Percentiles rank a stretch among this genome's conserved stretches.
These are phyloP conservation scores for Pogonognathellus flavescens DNA, from an alignment of 1,140 invertebrate species.

Conservation along the genomic window DNA sequence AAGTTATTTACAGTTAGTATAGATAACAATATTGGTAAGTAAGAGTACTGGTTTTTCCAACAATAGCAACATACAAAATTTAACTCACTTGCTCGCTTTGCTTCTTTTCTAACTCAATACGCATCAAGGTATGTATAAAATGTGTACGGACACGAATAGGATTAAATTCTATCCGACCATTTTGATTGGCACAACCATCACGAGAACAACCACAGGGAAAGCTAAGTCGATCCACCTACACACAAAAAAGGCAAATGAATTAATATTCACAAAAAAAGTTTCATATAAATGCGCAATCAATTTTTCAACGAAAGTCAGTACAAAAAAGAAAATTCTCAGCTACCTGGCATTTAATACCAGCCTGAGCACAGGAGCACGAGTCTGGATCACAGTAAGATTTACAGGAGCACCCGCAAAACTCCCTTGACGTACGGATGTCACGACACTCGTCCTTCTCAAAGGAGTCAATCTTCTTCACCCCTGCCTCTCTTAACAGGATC, in stretches of 20 bases:
- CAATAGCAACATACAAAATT: constrained; percentile 33
- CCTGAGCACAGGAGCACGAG: constrained; percentile 92
- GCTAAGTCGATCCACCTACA: constrained; percentile 88
- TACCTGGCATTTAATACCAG: constrained; percentile 95
- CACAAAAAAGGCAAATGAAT: constrained; percentile 17
- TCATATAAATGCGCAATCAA: background rate
- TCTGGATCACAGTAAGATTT: constrained; percentile 94
- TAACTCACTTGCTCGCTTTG: constrained; percentile 71
- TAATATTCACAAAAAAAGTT: background rate
- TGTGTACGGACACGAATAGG: constrained; percentile 95
- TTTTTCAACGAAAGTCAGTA: background rate
- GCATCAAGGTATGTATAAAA: constrained; percentile 97
- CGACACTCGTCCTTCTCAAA: constrained; percentile 94
- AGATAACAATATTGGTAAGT: constrained; percentile 5
- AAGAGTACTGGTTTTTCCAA: background rate
- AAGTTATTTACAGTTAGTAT: constrained; percentile 26
- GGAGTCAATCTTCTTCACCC: constrained; percentile 93
- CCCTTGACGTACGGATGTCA: constrained; percentile 90
- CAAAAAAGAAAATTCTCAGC: constrained; percentile 52
- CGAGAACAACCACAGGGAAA: constrained; percentile 97
- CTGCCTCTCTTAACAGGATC: constrained; percentile 86
- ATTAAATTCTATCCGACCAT: constrained; percentile 96
- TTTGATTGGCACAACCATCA: constrained; percentile 93
- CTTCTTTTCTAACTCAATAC: constrained; percentile 90
- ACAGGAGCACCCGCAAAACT: constrained; percentile 95